phyloP scores from a whole-genome alignment of 1,140 invertebrate genomes.

The Lasioglossum albipes region DNA sequence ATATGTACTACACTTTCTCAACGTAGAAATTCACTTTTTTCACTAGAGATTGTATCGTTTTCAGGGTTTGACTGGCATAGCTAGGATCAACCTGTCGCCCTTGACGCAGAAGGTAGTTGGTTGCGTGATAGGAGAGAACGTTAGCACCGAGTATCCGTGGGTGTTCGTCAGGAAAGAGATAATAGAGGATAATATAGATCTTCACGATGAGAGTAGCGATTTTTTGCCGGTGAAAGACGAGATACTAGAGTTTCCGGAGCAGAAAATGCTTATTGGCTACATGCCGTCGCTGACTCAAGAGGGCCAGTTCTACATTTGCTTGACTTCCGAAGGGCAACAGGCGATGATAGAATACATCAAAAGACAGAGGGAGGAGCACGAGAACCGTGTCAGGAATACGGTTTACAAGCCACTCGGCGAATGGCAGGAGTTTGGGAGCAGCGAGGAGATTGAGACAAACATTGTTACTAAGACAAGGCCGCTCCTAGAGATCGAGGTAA shows the following conservation, averaged over 20 bases:
- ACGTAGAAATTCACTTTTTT: too few relatives aligned
- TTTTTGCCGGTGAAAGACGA: conserved; percentile 81
- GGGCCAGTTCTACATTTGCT: conserved; percentile 86
- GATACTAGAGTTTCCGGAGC: conserved; percentile 80
- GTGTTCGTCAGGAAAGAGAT: conserved; percentile 83
- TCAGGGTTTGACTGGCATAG: conserved; percentile 67
- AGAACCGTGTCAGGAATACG: conserved; percentile 83
- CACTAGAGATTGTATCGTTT: neutral
- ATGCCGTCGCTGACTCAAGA: conserved; percentile 82
- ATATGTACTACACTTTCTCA: too few relatives aligned
- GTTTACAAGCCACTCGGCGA: conserved; percentile 81
- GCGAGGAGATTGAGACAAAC: conserved; percentile 82
- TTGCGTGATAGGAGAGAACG: conserved; percentile 80
- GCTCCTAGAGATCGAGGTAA: conserved; percentile 84
- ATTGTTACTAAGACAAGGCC: conserved; percentile 80
- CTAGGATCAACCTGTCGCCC: conserved; percentile 72
- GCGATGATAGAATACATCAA: conserved; percentile 80
- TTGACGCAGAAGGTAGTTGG: conserved; percentile 79
- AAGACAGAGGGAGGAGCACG: conserved; percentile 82
- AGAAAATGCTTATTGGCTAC: conserved; percentile 85
- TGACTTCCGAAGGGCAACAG: conserved; percentile 79
- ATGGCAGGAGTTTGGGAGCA: conserved; percentile 85
- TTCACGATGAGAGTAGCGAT: conserved; percentile 81
- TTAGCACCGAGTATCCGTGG: conserved; percentile 88
- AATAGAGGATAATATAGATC: conserved; percentile 81